phyloP scores from a whole-genome alignment of 2,113 vertebrate species.

The Neolamprologus hecqui region DNA sequence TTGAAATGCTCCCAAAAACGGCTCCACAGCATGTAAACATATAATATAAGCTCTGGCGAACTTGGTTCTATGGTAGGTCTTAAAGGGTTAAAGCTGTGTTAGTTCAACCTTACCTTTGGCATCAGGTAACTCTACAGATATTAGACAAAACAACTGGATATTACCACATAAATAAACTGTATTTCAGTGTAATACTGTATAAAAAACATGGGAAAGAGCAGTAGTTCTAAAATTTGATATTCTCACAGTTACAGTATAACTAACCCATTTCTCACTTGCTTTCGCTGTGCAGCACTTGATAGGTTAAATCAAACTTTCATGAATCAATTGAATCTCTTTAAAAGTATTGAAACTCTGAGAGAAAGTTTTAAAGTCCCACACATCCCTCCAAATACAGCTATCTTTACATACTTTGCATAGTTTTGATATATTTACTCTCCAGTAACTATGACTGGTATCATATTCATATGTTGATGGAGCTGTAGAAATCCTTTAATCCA shows the following conservation, averaged over 20 bases:
- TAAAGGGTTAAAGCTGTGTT: neutral
- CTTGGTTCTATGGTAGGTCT: too few species aligned
- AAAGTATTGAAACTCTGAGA: neutral
- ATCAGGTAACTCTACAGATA: neutral
- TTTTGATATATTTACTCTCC: neutral
- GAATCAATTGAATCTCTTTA: neutral
- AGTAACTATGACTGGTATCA: neutral
- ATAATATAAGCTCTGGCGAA: too few species aligned
- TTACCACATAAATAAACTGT: neutral
- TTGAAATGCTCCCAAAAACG: too few species aligned
- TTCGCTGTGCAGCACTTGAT: neutral
- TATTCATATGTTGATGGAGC: neutral
- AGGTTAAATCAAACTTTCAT: neutral
- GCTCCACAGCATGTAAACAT: rapidly evolving
- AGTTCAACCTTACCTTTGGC: neutral
- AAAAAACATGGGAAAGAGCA: neutral
- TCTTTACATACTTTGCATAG: neutral
- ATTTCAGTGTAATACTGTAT: neutral
- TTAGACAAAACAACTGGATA: neutral
- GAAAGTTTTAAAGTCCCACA: neutral
- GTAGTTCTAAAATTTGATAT: neutral
- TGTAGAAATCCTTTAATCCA: slow-evolving; percentile 5
- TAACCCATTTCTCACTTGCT: neutral
- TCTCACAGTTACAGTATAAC: neutral
- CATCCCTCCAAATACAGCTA: neutral